Evolutionary conservation across 1,140 invertebrate genomes (phyloP).

Genomic region (Philaenus spumarius): DNA sequence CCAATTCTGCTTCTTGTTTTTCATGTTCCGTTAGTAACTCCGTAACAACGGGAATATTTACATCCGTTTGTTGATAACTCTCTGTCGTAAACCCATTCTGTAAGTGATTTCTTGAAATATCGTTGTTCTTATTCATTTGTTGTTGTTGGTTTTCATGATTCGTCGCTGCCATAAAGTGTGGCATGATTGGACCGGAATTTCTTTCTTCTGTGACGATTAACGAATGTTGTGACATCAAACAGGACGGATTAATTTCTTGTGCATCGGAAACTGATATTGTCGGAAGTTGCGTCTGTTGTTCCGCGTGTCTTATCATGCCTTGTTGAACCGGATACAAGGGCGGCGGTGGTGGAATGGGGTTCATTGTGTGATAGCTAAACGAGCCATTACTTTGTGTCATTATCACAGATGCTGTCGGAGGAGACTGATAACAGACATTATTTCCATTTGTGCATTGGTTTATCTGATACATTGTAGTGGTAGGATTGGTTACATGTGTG

Average conservation of each 20-base stretch:
- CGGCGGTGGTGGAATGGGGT: neutral
- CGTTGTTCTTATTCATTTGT: neutral
- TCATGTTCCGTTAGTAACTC: neutral
- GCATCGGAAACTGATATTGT: neutral
- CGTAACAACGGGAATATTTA: neutral
- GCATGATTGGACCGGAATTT: neutral
- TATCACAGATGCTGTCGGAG: constrained; percentile 1
- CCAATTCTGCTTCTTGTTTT: neutral
- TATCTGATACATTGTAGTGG: neutral
- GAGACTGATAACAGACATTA: constrained; percentile 5
- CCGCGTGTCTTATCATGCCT: neutral
- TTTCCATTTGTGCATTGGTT: neutral
- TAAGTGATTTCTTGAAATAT: neutral
- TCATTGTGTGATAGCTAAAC: constrained; percentile 3
- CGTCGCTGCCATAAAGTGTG: neutral
- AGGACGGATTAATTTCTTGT: neutral
- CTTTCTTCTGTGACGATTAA: constrained; percentile 2
- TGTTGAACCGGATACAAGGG: neutral
- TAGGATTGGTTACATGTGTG: neutral
- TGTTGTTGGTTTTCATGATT: neutral
- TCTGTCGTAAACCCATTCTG: neutral
- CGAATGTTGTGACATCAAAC: constrained; percentile 6
- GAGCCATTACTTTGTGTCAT: constrained; percentile 5
- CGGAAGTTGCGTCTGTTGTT: neutral
- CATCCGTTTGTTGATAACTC: neutral